Conservation (phyloP, 2,113 vertebrate species). For the Sarotherodon lohbergeri region DNA sequence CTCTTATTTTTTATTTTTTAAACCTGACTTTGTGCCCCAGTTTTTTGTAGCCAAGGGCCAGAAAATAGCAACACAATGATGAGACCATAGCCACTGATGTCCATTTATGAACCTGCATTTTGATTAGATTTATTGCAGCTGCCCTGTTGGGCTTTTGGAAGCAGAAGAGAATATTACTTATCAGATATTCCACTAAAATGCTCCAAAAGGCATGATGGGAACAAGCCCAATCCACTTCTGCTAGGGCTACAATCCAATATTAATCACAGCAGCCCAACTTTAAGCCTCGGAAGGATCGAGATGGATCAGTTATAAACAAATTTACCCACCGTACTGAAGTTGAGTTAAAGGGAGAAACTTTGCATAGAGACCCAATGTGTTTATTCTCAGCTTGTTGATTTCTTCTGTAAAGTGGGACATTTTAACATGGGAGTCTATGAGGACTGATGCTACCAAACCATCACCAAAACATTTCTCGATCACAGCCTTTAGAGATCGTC, state of each 20-base stretch:
- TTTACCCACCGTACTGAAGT: background rate
- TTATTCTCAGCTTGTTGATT: background rate
- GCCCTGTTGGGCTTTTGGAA: background rate
- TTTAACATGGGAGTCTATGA: background rate
- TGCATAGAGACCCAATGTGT: accelerated
- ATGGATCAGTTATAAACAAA: background rate
- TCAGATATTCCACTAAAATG: background rate
- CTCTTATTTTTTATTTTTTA: background rate
- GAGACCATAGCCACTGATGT: accelerated
- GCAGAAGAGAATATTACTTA: background rate
- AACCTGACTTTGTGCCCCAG: background rate
- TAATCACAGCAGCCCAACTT: background rate
- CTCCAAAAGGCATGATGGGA: background rate
- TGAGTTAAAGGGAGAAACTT: background rate
- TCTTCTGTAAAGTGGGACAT: background rate
- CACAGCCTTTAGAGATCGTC: background rate
- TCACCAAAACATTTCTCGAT: background rate
- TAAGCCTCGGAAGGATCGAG: background rate
- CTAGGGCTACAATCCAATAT: background rate
- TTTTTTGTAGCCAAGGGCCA: background rate
- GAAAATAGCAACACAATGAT: background rate
- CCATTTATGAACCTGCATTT: background rate
- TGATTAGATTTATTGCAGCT: background rate
- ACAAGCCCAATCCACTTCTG: background rate
- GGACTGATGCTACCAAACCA: accelerated